Base-by-base conservation (phyloP, 2,888 invertebrate species). In the Nipponacmea schrenckii region DNA sequence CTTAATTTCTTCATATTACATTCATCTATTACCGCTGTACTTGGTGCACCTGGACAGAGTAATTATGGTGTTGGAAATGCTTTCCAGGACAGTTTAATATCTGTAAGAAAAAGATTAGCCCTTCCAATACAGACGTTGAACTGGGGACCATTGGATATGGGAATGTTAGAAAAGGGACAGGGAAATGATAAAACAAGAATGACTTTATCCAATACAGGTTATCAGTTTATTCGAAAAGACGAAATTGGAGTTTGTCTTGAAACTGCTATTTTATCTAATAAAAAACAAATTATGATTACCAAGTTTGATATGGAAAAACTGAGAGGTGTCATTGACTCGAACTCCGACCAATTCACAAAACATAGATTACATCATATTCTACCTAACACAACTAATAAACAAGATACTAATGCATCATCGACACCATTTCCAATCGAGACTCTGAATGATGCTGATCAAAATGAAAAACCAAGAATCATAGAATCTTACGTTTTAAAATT, bases 21-120 rank as follows among this genome's bases (percentile, higher is more conserved):
- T 31, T 85, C 85, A 7, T 84, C 84, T 0, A 78, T 84, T 14
- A 77, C 80, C 14, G 78, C 82, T 24, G 68, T 83, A 0, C 69
- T 84, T 26, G 85, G 84, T 10, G 80, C 80, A 56, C 76, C 77
- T 1, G 83, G 83, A 0, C 84, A 85, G 64, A 71, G 79, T 12
- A 82, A 79, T 69, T 83, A 85, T 71, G 83, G 82, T 4, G 82
- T 83, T 12, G 83, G 77, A 17, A 84, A 84, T 64, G 76, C 80
- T 7, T 85, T 85, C 66, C 73, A 80, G 70, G 85, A 85, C 68
- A 70, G 80, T 0, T 68, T 85, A 20, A 81, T 80, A 5, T 73
- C 76, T 62, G 82, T 79, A 70, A 76, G 85, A 14, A 71, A 79
- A 24, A 48, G 67, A 17, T 62, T 72, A 20, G 80, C 79, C 5